These are phyloP conservation scores for Polydrusus cervinus DNA, from an alignment of 2,888 invertebrate genomes.

Conservation along the genomic window DNA sequence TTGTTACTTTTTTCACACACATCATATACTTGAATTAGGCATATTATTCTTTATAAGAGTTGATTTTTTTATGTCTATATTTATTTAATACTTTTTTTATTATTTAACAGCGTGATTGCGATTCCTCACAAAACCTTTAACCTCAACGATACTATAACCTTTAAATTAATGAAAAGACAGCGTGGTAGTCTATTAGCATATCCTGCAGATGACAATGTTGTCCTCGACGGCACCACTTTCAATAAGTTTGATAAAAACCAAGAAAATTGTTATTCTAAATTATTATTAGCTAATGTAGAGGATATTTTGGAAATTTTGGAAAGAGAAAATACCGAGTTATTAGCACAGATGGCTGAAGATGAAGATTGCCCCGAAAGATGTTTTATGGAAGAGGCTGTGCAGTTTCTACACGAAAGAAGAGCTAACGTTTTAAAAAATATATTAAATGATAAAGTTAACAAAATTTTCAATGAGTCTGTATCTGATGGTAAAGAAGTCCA, in stretches of 20 bases:
- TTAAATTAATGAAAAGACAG: constrained; percentile 85
- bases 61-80: too few species aligned
- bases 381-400: constrained; percentile 89
- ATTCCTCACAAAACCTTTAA: constrained; percentile 73
- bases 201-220: constrained; percentile 71
- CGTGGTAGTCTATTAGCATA: constrained; percentile 74
- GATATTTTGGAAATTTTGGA: constrained; percentile 84
- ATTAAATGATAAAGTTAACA: neutral
- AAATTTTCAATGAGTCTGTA: neutral
- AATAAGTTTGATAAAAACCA: constrained; percentile 73
- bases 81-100: neutral
- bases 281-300: constrained; percentile 81
- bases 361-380: constrained; percentile 87
- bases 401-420: constrained; percentile 77
- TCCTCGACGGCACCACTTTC: constrained; percentile 66
- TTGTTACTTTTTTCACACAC: too few species aligned
- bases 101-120: constrained; percentile 75
- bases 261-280: constrained; percentile 81
- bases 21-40: too few species aligned
- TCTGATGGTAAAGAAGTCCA: neutral
- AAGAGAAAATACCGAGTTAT: constrained; percentile 82
- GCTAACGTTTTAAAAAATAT: constrained; percentile 60
- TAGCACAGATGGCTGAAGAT: constrained; percentile 77
- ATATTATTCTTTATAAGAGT: too few species aligned
- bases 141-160: constrained; percentile 80